Evolutionary conservation across 2,797 vertebrate genomes (phyloP).

Genomic region (Poeciliopsis presidionis): DNA sequence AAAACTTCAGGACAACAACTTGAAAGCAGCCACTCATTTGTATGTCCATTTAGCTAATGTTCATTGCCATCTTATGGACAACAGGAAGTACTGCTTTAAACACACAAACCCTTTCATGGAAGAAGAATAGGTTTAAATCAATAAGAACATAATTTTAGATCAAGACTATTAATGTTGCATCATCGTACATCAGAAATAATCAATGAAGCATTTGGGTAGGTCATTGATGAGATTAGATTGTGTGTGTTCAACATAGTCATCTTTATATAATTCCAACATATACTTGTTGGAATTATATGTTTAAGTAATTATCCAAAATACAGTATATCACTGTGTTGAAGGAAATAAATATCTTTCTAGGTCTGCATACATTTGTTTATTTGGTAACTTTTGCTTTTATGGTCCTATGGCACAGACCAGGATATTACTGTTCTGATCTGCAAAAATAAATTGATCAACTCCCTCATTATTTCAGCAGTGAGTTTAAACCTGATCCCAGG

Average conservation of each 20-base stretch:
- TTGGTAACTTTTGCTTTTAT: no score
- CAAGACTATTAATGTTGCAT: slow-evolving; percentile 12
- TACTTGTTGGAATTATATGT: background rate
- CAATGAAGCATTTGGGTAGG: slow-evolving; percentile 29
- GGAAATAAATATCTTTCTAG: no score
- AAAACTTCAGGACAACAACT: slow-evolving; percentile 2
- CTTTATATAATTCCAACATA: no score
- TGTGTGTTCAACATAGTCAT: no score
- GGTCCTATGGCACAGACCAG: no score
- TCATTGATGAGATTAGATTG: slow-evolving; percentile 27
- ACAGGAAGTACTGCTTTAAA: slow-evolving; percentile 32
- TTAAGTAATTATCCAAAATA: background rate
- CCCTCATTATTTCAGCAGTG: no score
- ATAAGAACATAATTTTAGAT: slow-evolving; percentile 16
- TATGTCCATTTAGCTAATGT: slow-evolving; percentile 12
- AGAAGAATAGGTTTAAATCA: slow-evolving; percentile 6
- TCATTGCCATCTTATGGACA: slow-evolving; percentile 54
- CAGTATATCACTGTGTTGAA: background rate
- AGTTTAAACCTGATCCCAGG: background rate
- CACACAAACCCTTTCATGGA: background rate
- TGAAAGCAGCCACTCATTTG: slow-evolving; percentile 6
- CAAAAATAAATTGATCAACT: no score
- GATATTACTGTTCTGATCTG: no score
- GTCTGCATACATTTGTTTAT: no score
- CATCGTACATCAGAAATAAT: slow-evolving; percentile 21